phyloP scores from a whole-genome alignment of 1,140 invertebrate genomes.

The Drosophila orena region DNA sequence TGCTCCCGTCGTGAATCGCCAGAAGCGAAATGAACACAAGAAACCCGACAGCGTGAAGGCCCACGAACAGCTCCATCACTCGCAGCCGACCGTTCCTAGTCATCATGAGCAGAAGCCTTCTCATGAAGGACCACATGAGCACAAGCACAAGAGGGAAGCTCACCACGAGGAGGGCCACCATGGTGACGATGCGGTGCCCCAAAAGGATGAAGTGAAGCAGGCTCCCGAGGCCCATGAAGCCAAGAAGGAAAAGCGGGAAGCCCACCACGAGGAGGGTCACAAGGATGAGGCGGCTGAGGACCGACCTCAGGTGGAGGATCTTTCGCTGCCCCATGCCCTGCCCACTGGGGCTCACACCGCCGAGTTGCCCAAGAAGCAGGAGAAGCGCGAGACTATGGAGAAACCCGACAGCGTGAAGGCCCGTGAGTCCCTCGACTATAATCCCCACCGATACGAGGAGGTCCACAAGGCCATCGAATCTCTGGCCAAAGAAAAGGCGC shows the following conservation, averaged over 20 bases:
- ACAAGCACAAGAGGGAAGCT: conserved; percentile 29
- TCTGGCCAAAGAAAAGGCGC: neutral
- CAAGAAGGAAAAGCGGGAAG: conserved; percentile 12
- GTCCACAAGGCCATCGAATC: neutral
- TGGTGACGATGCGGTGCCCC: neutral
- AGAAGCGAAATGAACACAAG: conserved; percentile 50
- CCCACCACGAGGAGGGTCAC: conserved; percentile 23
- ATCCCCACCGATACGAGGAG: conserved; percentile 1
- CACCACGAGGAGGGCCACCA: conserved; percentile 3
- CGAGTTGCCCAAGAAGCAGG: conserved; percentile 1
- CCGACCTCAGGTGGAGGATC: conserved; percentile 1
- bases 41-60: conserved; percentile 34
- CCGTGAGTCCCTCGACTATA: conserved; percentile 11
- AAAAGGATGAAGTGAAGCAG: conserved; percentile 11
- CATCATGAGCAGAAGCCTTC: neutral
- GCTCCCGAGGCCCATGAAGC: neutral
- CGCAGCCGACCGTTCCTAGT: neutral
- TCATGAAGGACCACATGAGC: neutral
- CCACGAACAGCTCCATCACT: conserved; percentile 14
- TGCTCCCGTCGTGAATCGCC: conserved; percentile 7
- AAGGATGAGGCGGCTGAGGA: conserved; percentile 6
- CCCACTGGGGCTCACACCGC: conserved; percentile 3
- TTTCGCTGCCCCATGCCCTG: neutral
- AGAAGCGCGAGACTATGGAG: conserved; percentile 26
- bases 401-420: conserved; percentile 26